Conservation (phyloP, 2,797 vertebrate species). For the Rhinichthys osculus region DNA sequence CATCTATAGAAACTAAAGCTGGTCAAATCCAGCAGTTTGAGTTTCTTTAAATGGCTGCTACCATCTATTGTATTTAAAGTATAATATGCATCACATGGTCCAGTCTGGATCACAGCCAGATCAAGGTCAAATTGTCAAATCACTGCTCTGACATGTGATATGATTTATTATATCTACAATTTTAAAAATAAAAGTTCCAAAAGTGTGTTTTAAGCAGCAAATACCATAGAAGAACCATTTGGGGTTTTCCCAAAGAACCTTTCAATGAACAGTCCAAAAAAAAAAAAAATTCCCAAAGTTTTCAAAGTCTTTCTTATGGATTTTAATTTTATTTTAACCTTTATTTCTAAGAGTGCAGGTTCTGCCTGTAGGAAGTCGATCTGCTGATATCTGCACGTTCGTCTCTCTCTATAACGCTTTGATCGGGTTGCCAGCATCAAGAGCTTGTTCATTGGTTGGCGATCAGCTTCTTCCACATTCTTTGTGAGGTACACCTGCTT, state of each 20-base stretch:
- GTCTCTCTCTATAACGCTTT: not conserved
- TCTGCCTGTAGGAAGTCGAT: conserved; percentile 3
- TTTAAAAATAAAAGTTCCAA: not conserved
- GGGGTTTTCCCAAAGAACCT: not conserved
- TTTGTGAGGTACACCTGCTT: conserved; percentile 29
- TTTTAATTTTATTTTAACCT: not conserved
- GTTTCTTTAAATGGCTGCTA: too few relatives aligned
- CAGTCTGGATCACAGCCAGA: too few relatives aligned
- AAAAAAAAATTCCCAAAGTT: too few relatives aligned
- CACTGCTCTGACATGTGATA: not conserved
- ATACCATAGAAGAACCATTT: not conserved
- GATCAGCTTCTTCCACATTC: conserved; percentile 8
- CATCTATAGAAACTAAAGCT: too few relatives aligned
- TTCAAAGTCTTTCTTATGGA: too few relatives aligned
- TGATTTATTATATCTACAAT: conserved; percentile 1
- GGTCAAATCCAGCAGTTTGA: too few relatives aligned
- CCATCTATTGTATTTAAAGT: too few relatives aligned
- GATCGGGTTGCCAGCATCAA: not conserved
- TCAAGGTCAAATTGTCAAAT: too few relatives aligned
- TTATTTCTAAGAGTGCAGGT: not conserved
- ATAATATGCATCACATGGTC: too few relatives aligned
- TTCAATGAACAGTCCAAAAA: not conserved
- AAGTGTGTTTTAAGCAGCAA: not conserved
- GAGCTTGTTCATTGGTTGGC: not conserved
- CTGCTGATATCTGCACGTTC: not conserved